A percentile compares a stretch with the other conserved stretches of the same genome.
Evolutionary conservation across 1,140 invertebrate genomes (phyloP).

Genomic region (Charaxes varanes): DNA sequence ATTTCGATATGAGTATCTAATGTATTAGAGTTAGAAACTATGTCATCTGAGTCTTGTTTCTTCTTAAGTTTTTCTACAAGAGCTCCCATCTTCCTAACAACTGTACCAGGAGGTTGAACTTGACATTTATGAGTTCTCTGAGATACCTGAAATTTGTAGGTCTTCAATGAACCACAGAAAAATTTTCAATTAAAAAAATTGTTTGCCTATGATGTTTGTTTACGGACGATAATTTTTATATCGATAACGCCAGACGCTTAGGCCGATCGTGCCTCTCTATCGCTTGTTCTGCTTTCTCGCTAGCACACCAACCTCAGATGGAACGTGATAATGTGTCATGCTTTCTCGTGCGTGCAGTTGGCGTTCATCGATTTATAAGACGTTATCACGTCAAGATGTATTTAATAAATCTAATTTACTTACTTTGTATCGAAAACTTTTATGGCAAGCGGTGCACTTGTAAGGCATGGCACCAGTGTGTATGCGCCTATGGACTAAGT

Average conservation of each 20-base stretch:
- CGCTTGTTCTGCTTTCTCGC: no score
- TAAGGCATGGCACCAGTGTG: slow-evolving; percentile 90
- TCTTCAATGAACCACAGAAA: no score
- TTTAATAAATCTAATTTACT: slow-evolving; percentile 12
- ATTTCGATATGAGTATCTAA: slow-evolving; percentile 3
- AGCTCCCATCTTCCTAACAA: slow-evolving; percentile 68
- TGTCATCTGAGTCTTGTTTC: slow-evolving; percentile 29
- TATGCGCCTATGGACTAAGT: slow-evolving; percentile 88
- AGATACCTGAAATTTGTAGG: slow-evolving; percentile 80
- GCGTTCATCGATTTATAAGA: no score
- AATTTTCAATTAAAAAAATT: no score
- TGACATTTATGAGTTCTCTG: slow-evolving; percentile 87
- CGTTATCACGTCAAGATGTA: no score
- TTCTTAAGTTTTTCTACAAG: slow-evolving; percentile 69
- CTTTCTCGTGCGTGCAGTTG: no score
- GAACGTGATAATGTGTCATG: no score
- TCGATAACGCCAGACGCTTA: no score
- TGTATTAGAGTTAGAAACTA: not conserved
- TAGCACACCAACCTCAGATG: no score
- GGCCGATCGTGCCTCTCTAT: no score
- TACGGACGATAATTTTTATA: no score
- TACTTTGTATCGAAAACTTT: slow-evolving; percentile 90
- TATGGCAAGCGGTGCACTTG: slow-evolving; percentile 86
- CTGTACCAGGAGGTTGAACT: slow-evolving; percentile 74
- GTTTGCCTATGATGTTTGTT: no score